These are phyloP conservation scores for Philypnodon macrostomus DNA, from an alignment of 2,797 vertebrate species.

Conservation along the genomic window DNA sequence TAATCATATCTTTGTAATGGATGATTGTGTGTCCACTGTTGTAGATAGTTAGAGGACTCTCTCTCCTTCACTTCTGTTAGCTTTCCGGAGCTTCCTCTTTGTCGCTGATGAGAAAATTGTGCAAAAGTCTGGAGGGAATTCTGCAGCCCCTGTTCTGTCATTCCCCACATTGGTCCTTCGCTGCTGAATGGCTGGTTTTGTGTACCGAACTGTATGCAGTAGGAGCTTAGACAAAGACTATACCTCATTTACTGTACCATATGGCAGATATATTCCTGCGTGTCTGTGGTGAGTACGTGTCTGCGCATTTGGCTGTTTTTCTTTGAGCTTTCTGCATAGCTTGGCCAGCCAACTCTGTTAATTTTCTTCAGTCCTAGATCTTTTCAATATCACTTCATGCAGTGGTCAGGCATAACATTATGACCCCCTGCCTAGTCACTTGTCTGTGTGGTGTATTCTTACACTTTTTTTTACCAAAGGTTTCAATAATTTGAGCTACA, in stretches of 20 bases:
- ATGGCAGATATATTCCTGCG: conserved; percentile 38
- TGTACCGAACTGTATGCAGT: conserved; percentile 63
- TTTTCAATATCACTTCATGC: no score
- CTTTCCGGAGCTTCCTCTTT: conserved; percentile 23
- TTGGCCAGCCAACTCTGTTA: background rate
- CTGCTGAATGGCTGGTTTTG: conserved; percentile 28
- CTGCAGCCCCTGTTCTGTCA: conserved; percentile 22
- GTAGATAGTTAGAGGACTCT: conserved; percentile 45
- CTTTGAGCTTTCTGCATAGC: conserved; percentile 13
- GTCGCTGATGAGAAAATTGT: conserved; percentile 28
- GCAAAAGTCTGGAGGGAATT: conserved; percentile 18
- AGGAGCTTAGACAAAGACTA: conserved; percentile 48
- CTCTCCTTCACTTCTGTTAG: conserved; percentile 7
- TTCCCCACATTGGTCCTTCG: conserved; percentile 39
- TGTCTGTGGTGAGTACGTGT: conserved; percentile 25
- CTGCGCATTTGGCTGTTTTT: conserved; percentile 17
- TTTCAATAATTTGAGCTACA: no score
- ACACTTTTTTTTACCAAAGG: no score
- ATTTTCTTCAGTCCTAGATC: background rate
- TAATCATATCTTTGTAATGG: conserved; percentile 25
- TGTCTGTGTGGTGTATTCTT: no score
- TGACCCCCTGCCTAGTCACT: no score
- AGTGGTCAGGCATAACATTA: no score
- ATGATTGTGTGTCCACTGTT: conserved; percentile 30
- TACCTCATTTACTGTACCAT: conserved; percentile 57